phyloP scores from a whole-genome alignment of 2,888 invertebrate genomes.

The Himalopsyche anomala region DNA sequence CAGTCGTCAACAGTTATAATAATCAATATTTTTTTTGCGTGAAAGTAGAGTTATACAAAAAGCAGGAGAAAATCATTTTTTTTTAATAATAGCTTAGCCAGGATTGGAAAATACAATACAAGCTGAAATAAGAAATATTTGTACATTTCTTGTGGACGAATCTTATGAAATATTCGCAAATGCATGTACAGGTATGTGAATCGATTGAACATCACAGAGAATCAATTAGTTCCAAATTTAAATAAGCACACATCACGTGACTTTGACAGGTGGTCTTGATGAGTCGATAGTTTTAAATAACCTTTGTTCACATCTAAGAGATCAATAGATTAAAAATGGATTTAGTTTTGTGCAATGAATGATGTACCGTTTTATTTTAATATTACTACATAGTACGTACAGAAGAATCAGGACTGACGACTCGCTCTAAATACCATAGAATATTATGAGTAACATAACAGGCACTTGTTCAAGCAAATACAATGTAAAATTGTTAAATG shows the following conservation, averaged over 20 bases:
- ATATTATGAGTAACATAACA: background rate
- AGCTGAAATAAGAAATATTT: too few relatives aligned
- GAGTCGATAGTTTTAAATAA: background rate
- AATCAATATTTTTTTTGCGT: too few relatives aligned
- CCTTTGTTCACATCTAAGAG: background rate
- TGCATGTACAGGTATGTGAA: background rate
- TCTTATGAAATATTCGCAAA: background rate
- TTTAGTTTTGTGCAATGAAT: background rate
- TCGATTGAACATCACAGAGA: background rate
- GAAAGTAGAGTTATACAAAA: too few relatives aligned
- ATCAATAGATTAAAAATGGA: conserved; percentile 18
- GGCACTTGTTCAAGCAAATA: too few relatives aligned
- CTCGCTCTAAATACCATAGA: conserved; percentile 13
- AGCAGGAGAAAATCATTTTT: too few relatives aligned
- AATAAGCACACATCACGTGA: conserved; percentile 7
- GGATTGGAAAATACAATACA: too few relatives aligned
- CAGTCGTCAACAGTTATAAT: too few relatives aligned
- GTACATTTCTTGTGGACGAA: background rate
- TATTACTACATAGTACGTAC: too few relatives aligned
- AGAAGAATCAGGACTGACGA: background rate
- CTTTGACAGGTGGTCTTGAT: background rate
- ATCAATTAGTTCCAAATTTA: conserved; percentile 15
- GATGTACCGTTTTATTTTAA: conserved; percentile 7
- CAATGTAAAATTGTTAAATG: too few relatives aligned
- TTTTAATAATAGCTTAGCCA: too few relatives aligned